Conservation (phyloP, 2,113 vertebrate species). For the Ranitomeya variabilis region DNA sequence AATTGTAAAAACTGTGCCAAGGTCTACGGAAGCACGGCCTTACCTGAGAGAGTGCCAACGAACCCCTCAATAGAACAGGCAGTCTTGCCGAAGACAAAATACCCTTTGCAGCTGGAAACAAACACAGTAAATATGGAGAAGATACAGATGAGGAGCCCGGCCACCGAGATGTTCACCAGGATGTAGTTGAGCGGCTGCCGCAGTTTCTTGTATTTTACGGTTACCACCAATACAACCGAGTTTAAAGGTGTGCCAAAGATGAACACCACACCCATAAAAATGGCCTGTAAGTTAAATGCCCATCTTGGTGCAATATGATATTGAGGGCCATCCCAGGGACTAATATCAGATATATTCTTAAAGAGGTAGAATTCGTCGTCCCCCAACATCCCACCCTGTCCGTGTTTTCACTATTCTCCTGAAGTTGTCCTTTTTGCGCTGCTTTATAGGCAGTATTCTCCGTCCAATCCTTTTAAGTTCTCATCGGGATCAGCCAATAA, state of each 20-base stretch:
- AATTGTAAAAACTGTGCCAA: not conserved
- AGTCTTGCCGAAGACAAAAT: slow-evolving; percentile 75
- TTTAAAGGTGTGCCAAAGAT: slow-evolving; percentile 75
- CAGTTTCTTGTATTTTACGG: slow-evolving; percentile 79
- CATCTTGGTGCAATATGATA: slow-evolving; percentile 79
- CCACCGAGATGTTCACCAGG: slow-evolving; percentile 78
- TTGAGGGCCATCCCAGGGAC: slow-evolving; percentile 82
- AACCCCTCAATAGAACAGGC: slow-evolving; percentile 74
- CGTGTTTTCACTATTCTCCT: no score
- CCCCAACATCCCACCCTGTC: slow-evolving; percentile 64
- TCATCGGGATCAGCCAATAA: slow-evolving; percentile 53
- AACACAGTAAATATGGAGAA: slow-evolving; percentile 80
- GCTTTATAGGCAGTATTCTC: slow-evolving; percentile 38
- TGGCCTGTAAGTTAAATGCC: slow-evolving; percentile 79
- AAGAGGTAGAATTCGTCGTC: slow-evolving; percentile 80
- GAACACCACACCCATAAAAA: slow-evolving; percentile 82
- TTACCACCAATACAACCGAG: slow-evolving; percentile 74
- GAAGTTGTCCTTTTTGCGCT: slow-evolving; percentile 48
- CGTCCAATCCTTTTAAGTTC: slow-evolving; percentile 49
- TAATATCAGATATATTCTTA: slow-evolving; percentile 73
- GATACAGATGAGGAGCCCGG: slow-evolving; percentile 73
- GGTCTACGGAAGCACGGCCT: not conserved
- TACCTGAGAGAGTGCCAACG: slow-evolving; percentile 69
- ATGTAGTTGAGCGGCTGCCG: slow-evolving; percentile 83
- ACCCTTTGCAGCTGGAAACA: slow-evolving; percentile 71